Conservation (phyloP, 2,888 invertebrate species). For the Eupithecia subumbrata region DNA sequence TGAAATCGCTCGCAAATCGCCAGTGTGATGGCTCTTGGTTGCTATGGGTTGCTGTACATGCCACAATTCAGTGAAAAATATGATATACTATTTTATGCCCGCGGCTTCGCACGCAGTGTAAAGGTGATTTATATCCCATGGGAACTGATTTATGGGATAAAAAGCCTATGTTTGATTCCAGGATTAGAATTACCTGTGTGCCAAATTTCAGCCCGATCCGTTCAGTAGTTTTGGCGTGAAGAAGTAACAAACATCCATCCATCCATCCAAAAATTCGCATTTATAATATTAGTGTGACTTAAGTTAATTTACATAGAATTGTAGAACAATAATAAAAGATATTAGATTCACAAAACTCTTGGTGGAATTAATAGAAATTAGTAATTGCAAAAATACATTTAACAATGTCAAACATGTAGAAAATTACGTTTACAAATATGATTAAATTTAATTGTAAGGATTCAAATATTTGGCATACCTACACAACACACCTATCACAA, state of each 20-base stretch:
- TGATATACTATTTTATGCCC: no score
- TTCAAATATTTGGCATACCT: background rate
- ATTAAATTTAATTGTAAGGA: slow-evolving; percentile 1
- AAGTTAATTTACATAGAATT: background rate
- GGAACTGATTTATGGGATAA: no score
- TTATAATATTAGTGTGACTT: no score
- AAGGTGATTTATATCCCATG: no score
- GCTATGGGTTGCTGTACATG: background rate
- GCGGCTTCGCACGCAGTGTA: no score
- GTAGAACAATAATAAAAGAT: background rate
- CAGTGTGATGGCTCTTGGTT: background rate
- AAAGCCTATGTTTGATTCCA: no score
- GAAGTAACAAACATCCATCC: no score
- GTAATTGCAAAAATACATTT: slow-evolving; percentile 6
- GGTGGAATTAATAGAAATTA: background rate
- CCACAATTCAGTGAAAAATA: background rate
- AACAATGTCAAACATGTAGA: background rate
- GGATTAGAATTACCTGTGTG: no score
- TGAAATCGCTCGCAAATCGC: no score
- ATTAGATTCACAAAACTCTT: background rate
- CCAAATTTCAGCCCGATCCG: no score
- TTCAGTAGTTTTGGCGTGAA: no score
- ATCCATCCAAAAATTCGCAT: no score
- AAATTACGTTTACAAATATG: background rate
- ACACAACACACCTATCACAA: slow-evolving; percentile 3